phyloP scores from a whole-genome alignment of 2,888 invertebrate species.

The Clusia tigrina region DNA sequence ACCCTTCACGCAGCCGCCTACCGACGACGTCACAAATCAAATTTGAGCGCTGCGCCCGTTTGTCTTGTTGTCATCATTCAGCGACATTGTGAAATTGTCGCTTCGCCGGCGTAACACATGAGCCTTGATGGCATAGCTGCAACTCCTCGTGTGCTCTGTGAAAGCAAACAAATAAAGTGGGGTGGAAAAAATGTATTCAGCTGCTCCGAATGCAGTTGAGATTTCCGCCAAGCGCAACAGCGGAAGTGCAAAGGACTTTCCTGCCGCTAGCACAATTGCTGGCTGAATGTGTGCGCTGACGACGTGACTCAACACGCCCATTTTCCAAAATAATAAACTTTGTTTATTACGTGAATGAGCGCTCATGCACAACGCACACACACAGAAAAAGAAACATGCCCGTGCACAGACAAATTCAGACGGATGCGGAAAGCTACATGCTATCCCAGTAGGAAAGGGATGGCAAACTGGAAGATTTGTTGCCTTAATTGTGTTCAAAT shows the following conservation, averaged over 20 bases:
- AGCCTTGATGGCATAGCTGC: too few species aligned
- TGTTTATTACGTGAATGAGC: slow-evolving; percentile 23
- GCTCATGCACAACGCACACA: neutral
- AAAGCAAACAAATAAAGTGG: too few species aligned
- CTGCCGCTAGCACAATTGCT: neutral
- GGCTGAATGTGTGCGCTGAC: neutral
- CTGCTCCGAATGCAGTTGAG: too few species aligned
- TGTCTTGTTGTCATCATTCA: too few species aligned
- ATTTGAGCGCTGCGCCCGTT: too few species aligned
- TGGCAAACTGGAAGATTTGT: slow-evolving; percentile 2
- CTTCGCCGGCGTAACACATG: too few species aligned
- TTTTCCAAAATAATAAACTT: slow-evolving; percentile 21
- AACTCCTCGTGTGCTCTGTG: too few species aligned
- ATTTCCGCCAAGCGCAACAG: neutral
- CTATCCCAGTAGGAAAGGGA: neutral
- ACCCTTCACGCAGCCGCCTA: too few species aligned
- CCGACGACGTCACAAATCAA: too few species aligned
- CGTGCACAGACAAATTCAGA: neutral
- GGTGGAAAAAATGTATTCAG: too few species aligned
- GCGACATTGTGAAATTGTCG: too few species aligned
- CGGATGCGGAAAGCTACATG: neutral
- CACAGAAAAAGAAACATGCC: neutral
- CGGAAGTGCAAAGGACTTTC: neutral
- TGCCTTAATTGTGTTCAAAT: too few species aligned
- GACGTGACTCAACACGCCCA: neutral